Conservation (phyloP, 2,888 invertebrate species). For the Lamproptera curius region DNA sequence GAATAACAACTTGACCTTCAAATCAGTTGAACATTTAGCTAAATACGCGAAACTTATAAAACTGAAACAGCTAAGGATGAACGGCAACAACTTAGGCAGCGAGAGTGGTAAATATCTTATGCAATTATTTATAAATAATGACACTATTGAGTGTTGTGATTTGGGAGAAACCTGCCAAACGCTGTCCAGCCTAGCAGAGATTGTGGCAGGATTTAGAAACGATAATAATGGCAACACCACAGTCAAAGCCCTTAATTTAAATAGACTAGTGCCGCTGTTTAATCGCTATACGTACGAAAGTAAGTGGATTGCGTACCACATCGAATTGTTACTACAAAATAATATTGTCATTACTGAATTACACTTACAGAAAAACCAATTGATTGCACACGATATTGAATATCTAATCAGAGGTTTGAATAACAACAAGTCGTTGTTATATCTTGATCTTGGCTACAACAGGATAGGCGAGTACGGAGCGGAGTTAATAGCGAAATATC, state of each 20-base stretch:
- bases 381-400: slow-evolving; percentile 79
- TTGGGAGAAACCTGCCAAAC: slow-evolving; percentile 79
- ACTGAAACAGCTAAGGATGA: slow-evolving; percentile 72
- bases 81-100: slow-evolving; percentile 78
- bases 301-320: slow-evolving; percentile 71
- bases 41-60: slow-evolving; percentile 56
- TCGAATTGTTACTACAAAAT: slow-evolving; percentile 57
- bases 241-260: slow-evolving; percentile 59
- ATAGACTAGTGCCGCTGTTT: slow-evolving; percentile 52
- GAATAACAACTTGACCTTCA: slow-evolving; percentile 71
- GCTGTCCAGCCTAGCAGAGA: slow-evolving; percentile 72
- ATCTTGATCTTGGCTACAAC: slow-evolving; percentile 80
- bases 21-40: slow-evolving; percentile 54
- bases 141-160: slow-evolving; percentile 67
- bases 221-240: slow-evolving; percentile 53
- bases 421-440: slow-evolving; percentile 68
- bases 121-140: slow-evolving; percentile 62
- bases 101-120: slow-evolving; percentile 74
- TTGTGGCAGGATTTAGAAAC: slow-evolving; percentile 63
- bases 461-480: slow-evolving; percentile 79
- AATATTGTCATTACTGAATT: slow-evolving; percentile 70
- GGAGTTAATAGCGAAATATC: slow-evolving; percentile 72
- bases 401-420: slow-evolving; percentile 70
- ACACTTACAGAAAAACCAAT: slow-evolving; percentile 78
- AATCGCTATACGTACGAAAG: slow-evolving; percentile 61